Conservation (phyloP, 2,797 vertebrate species). For the Ceyx erithaca region DNA sequence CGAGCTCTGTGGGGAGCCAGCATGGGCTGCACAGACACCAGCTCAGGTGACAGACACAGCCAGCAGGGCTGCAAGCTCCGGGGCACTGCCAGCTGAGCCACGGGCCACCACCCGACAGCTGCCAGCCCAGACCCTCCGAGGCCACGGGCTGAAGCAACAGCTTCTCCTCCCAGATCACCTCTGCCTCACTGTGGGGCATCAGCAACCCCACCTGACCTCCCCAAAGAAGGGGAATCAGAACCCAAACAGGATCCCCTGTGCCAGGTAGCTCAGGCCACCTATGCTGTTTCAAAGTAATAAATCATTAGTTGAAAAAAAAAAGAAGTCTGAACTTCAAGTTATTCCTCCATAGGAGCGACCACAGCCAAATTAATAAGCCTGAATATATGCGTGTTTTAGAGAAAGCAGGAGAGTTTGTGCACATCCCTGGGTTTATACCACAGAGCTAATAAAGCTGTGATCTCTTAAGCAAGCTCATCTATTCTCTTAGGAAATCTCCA, state of each 20-base stretch:
- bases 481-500: constrained; percentile 22
- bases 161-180: not conserved
- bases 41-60: too few relatives aligned
- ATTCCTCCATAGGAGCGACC: not conserved
- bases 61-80: not conserved
- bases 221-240: not conserved
- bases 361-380: not conserved
- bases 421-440: constrained; percentile 5
- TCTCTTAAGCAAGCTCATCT: constrained; percentile 22
- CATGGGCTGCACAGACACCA: too few relatives aligned
- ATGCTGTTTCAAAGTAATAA: not conserved
- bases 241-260: not conserved
- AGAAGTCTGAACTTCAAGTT: not conserved
- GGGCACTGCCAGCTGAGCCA: too few relatives aligned
- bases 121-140: not conserved
- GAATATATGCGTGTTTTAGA: not conserved
- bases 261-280: not conserved
- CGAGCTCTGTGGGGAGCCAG: too few relatives aligned
- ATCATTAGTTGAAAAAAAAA: not conserved
- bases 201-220: not conserved
- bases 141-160: not conserved
- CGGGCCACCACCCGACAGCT: not conserved
- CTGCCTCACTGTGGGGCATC: not conserved
- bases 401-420: not conserved
- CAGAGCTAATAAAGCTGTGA: constrained; percentile 8